Percentiles rank a stretch among this genome's conserved stretches.
phyloP scores from a whole-genome alignment of 2,113 vertebrate species.

The Notarius quadriscutis region DNA sequence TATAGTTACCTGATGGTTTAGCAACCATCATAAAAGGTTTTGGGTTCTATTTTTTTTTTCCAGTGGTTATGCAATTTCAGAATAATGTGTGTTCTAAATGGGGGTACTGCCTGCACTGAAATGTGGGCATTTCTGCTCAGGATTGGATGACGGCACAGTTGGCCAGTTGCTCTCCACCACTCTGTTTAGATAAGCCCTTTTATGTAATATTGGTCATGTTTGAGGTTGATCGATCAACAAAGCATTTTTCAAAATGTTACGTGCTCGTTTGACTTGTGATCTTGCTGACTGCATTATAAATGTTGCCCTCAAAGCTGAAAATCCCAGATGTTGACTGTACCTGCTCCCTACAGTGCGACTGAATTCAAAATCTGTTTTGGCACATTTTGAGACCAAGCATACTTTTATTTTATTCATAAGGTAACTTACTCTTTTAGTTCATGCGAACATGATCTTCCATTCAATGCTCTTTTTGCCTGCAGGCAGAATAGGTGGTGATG shows the following conservation, averaged over 20 bases:
- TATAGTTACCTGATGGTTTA: conserved; percentile 21
- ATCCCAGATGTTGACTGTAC: neutral
- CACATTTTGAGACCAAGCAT: neutral
- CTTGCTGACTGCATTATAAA: conserved; percentile 10
- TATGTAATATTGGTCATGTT: conserved; percentile 15
- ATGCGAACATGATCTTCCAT: conserved; percentile 51
- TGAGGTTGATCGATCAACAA: conserved; percentile 1
- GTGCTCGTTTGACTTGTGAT: neutral
- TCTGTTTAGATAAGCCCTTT: neutral
- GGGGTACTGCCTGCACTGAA: conserved; percentile 44
- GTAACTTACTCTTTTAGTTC: conserved; percentile 22
- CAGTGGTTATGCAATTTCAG: conserved; percentile 5
- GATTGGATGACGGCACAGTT: conserved; percentile 25
- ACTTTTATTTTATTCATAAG: conserved; percentile 28
- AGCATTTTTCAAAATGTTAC: neutral
- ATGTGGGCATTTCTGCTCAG: conserved; percentile 42
- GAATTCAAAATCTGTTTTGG: conserved; percentile 1
- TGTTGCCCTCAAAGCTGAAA: neutral
- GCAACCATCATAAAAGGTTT: neutral
- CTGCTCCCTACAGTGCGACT: neutral
- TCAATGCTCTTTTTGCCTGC: conserved; percentile 47
- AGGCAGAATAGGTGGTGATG: conserved; percentile 40
- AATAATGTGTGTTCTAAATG: conserved; percentile 17
- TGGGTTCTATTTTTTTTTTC: neutral
- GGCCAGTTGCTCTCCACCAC: conserved; percentile 2